A percentile compares a stretch with the other conserved stretches of the same genome.
These are phyloP conservation scores for Chaunax sp. DNA, from an alignment of 2,797 vertebrate genomes.

Conservation along the genomic window DNA sequence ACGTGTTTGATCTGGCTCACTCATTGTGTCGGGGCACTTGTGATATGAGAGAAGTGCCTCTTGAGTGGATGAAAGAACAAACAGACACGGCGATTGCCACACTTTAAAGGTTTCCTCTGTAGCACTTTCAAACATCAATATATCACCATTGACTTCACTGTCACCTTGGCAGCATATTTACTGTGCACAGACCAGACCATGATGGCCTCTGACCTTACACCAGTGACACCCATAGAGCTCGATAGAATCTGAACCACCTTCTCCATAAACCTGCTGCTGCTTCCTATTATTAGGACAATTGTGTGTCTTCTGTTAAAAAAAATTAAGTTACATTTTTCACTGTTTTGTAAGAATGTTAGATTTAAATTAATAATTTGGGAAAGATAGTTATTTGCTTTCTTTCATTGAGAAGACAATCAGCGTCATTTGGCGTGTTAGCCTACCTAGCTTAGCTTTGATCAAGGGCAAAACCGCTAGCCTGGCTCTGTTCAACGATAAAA, in stretches of 20 bases:
- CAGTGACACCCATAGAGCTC: neutral
- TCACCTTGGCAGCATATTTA: slow-evolving; percentile 28
- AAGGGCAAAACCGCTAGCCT: too few species aligned
- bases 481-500: too few species aligned
- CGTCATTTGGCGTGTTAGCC: neutral
- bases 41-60: slow-evolving; percentile 33
- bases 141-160: slow-evolving; percentile 31
- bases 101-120: slow-evolving; percentile 52
- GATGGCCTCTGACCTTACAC: neutral
- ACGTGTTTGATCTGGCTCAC: slow-evolving; percentile 43
- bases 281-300: too few species aligned
- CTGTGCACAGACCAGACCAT: slow-evolving; percentile 20
- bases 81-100: slow-evolving; percentile 19
- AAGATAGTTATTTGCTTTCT: neutral
- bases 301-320: too few species aligned
- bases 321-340: too few species aligned
- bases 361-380: neutral
- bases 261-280: neutral
- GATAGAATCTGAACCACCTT: neutral
- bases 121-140: slow-evolving; percentile 44
- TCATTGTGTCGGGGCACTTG: slow-evolving; percentile 44
- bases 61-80: slow-evolving; percentile 45
- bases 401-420: neutral
- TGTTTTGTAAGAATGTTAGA: too few species aligned
- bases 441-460: too few species aligned